A percentile compares a stretch with the other conserved stretches of the same genome.
Evolutionary conservation across 2,888 invertebrate species (phyloP).

Genomic region (Plutella xylostella): DNA sequence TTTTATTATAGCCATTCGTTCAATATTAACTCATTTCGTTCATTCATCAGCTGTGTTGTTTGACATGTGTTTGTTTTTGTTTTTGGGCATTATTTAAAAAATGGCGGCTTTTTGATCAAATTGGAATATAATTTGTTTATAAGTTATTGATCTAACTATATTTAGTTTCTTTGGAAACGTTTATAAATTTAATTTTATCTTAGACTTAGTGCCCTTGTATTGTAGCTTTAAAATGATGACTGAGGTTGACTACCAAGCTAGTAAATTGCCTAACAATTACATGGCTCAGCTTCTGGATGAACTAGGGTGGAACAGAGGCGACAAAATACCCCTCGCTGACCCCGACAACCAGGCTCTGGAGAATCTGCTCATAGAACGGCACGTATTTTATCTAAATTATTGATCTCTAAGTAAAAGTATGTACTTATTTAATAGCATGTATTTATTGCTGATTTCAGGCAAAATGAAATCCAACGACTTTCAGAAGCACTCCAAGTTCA

Average conservation of each 20-base stretch:
- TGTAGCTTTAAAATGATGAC: conserved; percentile 9
- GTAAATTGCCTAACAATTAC: conserved; percentile 36
- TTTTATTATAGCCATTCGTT: no score
- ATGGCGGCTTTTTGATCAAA: not conserved
- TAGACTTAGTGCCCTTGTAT: not conserved
- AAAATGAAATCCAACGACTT: conserved; percentile 52
- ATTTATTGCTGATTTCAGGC: conserved; percentile 46
- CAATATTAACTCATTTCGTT: not conserved
- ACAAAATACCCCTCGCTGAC: conserved; percentile 84
- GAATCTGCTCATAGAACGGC: conserved; percentile 46
- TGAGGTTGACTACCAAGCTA: conserved; percentile 24
- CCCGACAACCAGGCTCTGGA: conserved; percentile 72
- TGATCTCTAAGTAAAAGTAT: no score
- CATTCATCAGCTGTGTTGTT: not conserved
- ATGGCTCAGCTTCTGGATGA: conserved; percentile 75
- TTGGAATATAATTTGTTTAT: conserved; percentile 3
- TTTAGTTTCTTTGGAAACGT: not conserved
- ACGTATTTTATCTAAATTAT: no score
- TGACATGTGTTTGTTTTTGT: conserved; percentile 21
- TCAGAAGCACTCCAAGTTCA: conserved; percentile 46
- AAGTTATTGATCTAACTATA: not conserved
- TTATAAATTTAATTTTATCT: not conserved
- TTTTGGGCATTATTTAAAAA: conserved; percentile 19
- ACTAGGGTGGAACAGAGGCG: conserved; percentile 82
- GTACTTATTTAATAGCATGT: no score